Evolutionary conservation across 2,888 invertebrate genomes (phyloP).

Genomic region (Trissoscelio sp.): DNA sequence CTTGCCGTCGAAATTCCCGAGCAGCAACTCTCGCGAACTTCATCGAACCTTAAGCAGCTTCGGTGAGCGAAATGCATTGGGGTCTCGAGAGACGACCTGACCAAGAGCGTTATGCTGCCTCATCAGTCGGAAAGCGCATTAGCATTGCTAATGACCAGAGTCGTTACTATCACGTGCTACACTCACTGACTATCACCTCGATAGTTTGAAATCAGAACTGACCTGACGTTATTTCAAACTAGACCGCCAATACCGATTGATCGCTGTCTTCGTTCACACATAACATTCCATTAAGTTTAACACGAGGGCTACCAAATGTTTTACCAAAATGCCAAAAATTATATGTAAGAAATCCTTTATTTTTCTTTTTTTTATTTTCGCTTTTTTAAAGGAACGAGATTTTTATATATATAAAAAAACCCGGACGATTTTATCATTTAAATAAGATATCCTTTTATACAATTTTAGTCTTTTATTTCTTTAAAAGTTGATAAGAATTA

Average conservation of each 20-base stretch:
- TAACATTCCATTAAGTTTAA: slow-evolving; percentile 4
- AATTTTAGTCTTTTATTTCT: too few relatives aligned
- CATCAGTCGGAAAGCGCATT: slow-evolving; percentile 82
- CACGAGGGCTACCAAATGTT: neutral
- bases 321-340: too few relatives aligned
- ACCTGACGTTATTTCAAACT: slow-evolving; percentile 58
- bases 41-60: slow-evolving; percentile 66
- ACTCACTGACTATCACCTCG: slow-evolving; percentile 64
- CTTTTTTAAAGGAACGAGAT: too few relatives aligned
- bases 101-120: slow-evolving; percentile 77
- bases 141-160: slow-evolving; percentile 82
- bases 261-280: slow-evolving; percentile 13
- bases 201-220: slow-evolving; percentile 58
- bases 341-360: too few relatives aligned
- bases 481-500: too few relatives aligned
- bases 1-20: slow-evolving; percentile 52
- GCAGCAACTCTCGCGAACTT: slow-evolving; percentile 59
- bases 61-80: slow-evolving; percentile 62
- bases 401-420: too few relatives aligned
- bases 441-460: too few relatives aligned
- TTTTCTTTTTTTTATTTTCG: too few relatives aligned
- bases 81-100: slow-evolving; percentile 62
- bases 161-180: slow-evolving; percentile 80
- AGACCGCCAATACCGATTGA: slow-evolving; percentile 47
- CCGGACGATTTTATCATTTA: too few relatives aligned